Evolutionary conservation across 2,888 invertebrate genomes (phyloP), one percentile per base, ranked within the genome.

Genomic region (Drosophila neoperkinsi): DNA sequence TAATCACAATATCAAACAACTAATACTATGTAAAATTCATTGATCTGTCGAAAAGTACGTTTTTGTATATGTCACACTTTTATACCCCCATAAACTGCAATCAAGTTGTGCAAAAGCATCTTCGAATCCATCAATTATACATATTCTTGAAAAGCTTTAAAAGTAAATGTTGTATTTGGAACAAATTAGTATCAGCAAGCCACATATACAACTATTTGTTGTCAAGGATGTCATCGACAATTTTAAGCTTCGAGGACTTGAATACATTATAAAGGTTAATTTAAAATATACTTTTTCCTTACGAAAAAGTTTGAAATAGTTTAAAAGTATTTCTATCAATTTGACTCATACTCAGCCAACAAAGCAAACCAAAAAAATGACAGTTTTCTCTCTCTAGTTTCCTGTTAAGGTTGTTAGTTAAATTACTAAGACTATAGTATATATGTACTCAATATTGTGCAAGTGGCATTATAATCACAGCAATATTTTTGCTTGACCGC

Each of bases 401-500:
- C 21, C 4, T 21, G 13, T 59, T 25, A 28, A 50, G 49, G 30
- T 30, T 66, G 43, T 43, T 53, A 46, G 52, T 34, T 52, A 52
- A 52, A 52, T 28, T n/a, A 49, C 38, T 18, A n/a, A 43, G 58
- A 46, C 21, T 52, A 31, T 62, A 33, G 25, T 33, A 46, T n/a
- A 16, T 7, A 64, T 64, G 51, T 61, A 61, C 30, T 67, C 58
- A 69, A 60, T 51, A 51, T 71, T 67, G 33, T 31, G 56, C 46
- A 63, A 46, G 49, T 57, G 57, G 33, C 46, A 67, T 65, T 67
- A 62, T 81, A 77, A 74, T 62, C 71, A 68, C 49, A 59, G 36
- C 66, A 71, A 79, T 79, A 71, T 61, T 64, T 67, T 51, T 57
- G 57, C 59, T 61, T 68, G 69, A 62, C 71, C 61, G 51, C 71